Conservation (phyloP, 2,888 invertebrate species). For the Cheilosia pagana region DNA sequence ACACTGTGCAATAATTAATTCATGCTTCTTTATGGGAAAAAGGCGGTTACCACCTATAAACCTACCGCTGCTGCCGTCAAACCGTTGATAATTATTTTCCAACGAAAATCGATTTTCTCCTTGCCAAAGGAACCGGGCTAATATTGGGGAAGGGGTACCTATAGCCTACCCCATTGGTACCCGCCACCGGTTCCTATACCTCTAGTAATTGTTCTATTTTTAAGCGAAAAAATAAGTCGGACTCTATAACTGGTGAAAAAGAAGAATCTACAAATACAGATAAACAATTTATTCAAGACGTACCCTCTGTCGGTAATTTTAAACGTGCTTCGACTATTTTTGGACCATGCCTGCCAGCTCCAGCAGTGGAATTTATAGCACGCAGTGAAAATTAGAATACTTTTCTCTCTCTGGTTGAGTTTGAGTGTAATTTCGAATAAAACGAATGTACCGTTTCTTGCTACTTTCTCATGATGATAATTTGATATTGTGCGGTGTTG, state of each 20-base stretch:
- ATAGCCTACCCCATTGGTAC: neutral
- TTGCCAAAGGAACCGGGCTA: neutral
- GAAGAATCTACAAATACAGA: neutral
- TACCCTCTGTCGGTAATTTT: constrained; percentile 45
- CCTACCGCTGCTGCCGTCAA: neutral
- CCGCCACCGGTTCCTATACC: neutral
- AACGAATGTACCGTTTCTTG: neutral
- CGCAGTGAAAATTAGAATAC: constrained; percentile 44
- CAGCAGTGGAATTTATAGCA: constrained; percentile 1
- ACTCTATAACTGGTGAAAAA: constrained; percentile 4
- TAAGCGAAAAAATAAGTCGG: constrained; percentile 14
- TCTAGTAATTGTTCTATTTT: constrained; percentile 41
- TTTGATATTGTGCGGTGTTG: constrained; percentile 18
- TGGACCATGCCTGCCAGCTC: constrained; percentile 11
- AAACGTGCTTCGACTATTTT: constrained; percentile 51
- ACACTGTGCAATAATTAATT: constrained; percentile 44
- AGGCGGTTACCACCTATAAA: constrained; percentile 15
- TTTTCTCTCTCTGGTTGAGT: constrained; percentile 12
- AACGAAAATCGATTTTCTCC: constrained; percentile 53
- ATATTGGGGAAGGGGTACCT: neutral
- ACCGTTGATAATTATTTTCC: constrained; percentile 50
- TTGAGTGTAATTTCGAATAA: constrained; percentile 36
- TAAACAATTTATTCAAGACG: constrained; percentile 24
- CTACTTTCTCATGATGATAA: constrained; percentile 39
- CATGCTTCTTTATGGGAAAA: constrained; percentile 31